Conservation (phyloP, 1,140 invertebrate genomes). For the Drosophila pallidifrons region DNA sequence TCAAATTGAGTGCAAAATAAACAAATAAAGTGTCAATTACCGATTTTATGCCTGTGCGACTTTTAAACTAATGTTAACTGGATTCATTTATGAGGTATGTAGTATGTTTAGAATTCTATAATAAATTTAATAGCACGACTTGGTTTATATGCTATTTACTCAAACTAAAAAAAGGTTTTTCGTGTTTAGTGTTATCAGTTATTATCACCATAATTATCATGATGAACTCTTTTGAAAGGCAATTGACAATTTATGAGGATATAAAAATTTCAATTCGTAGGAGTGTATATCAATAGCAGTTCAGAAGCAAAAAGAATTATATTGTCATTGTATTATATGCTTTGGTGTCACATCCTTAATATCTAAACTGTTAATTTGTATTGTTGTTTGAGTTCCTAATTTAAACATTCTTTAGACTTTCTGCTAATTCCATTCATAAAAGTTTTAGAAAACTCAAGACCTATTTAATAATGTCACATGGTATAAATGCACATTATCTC, state of each 20-base stretch:
- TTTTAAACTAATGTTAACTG: constrained; percentile 7
- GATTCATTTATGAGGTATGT: background rate
- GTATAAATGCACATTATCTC: background rate
- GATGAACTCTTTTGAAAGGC: background rate
- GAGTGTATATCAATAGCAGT: background rate
- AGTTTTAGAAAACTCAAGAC: constrained; percentile 3
- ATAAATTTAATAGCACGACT: background rate
- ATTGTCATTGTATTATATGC: background rate
- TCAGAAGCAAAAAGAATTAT: background rate
- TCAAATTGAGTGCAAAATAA: constrained; percentile 23
- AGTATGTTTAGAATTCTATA: background rate
- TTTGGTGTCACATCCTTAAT: background rate
- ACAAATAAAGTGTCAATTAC: constrained; percentile 48
- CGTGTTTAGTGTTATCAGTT: background rate
- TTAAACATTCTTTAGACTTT: background rate
- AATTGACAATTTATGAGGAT: background rate
- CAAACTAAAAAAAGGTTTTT: background rate
- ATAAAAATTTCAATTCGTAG: background rate
- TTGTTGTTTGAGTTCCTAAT: background rate
- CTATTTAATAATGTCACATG: background rate
- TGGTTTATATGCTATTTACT: background rate
- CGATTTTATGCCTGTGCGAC: background rate
- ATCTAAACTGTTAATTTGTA: background rate
- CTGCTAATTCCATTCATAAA: constrained; percentile 2
- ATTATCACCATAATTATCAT: background rate